Conservation (phyloP, 1,140 invertebrate species). For the Diorhabda carinulata region DNA sequence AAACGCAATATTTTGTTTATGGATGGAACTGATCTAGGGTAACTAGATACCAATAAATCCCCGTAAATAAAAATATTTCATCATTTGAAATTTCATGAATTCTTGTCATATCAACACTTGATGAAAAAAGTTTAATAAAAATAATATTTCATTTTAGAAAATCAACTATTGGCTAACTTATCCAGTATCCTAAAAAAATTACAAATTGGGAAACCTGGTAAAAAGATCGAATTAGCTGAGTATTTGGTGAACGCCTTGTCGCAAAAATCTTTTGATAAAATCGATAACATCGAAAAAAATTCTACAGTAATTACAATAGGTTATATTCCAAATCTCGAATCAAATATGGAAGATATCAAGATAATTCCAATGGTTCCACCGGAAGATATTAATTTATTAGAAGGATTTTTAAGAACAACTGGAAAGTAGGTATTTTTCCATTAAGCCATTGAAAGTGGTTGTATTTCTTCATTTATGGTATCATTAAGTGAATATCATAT, state of each 20-base stretch:
- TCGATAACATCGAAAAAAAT: not conserved
- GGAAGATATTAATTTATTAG: not conserved
- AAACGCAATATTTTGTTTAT: too few relatives aligned
- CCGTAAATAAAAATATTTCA: too few relatives aligned
- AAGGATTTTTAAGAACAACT: not conserved
- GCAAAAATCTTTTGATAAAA: not conserved
- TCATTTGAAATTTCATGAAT: too few relatives aligned
- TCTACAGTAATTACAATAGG: constrained; percentile 1
- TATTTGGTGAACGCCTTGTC: not conserved
- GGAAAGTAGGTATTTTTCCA: constrained; percentile 6
- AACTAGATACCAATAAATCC: too few relatives aligned
- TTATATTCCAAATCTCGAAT: not conserved
- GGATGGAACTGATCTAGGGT: too few relatives aligned
- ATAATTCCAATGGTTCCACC: not conserved
- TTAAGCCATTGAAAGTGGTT: too few relatives aligned
- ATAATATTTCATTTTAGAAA: not conserved
- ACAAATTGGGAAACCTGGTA: not conserved
- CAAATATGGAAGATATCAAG: not conserved
- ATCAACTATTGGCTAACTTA: constrained; percentile 4
- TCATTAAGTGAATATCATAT: too few relatives aligned
- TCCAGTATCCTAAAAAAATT: not conserved
- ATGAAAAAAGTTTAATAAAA: too few relatives aligned
- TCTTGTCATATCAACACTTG: too few relatives aligned
- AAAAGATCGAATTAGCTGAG: not conserved
- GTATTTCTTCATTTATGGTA: too few relatives aligned